These are phyloP conservation scores for Volucella inanis DNA, from an alignment of 2,888 invertebrate species.

Conservation along the genomic window DNA sequence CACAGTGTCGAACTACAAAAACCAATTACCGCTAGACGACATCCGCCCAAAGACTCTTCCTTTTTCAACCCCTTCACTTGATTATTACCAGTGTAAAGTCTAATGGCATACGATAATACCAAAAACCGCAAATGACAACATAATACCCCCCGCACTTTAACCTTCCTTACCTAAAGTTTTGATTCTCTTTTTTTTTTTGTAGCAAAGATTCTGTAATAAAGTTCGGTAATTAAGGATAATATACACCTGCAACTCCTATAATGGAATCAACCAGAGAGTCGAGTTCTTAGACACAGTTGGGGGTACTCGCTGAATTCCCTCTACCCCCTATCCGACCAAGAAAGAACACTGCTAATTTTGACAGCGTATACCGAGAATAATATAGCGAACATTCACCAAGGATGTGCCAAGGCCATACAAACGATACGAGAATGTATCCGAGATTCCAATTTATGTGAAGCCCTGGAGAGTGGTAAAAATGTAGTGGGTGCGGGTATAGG, in stretches of 20 bases:
- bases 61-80: slow-evolving; percentile 11
- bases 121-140: slow-evolving; percentile 66
- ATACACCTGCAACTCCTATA: slow-evolving; percentile 51
- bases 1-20: slow-evolving; percentile 47
- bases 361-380: slow-evolving; percentile 18
- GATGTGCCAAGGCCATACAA: neutral
- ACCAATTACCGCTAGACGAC: slow-evolving; percentile 49
- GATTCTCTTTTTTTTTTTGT: neutral
- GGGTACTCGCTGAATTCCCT: neutral
- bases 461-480: neutral
- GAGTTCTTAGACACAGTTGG: slow-evolving; percentile 16
- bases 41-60: slow-evolving; percentile 14
- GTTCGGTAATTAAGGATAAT: slow-evolving; percentile 67
- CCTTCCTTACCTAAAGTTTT: slow-evolving; percentile 1
- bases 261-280: slow-evolving; percentile 17
- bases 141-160: slow-evolving; percentile 20
- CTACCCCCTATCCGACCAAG: neutral
- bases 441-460: neutral
- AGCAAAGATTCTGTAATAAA: slow-evolving; percentile 46
- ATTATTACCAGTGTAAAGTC: slow-evolving; percentile 54
- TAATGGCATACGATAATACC: slow-evolving; percentile 60
- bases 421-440: neutral
- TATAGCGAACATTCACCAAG: neutral
- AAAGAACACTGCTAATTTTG: slow-evolving; percentile 55
- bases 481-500: neutral